Conservation (phyloP, 1,140 invertebrate genomes). For the Orchestia grillus region DNA sequence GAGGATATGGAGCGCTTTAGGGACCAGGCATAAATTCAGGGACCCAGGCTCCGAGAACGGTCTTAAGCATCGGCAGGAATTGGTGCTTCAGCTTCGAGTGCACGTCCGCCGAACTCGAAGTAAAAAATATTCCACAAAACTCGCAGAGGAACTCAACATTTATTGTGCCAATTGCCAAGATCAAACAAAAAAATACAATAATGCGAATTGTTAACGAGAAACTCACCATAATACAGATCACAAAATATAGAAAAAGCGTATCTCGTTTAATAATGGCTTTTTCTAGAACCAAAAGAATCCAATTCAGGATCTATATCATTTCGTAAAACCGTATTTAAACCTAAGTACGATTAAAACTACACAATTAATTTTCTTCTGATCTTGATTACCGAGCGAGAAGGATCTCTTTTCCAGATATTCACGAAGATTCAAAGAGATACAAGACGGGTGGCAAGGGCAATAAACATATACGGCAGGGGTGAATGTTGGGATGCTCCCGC, state of each 20-base stretch:
- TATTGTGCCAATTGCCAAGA: not conserved
- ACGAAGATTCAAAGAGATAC: not conserved
- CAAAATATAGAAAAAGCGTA: too few species aligned
- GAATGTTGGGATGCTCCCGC: too few species aligned
- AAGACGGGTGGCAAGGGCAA: too few species aligned
- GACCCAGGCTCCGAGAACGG: not conserved
- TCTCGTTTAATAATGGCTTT: not conserved
- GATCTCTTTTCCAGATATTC: not conserved
- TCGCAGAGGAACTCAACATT: not conserved
- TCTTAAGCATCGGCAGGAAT: conserved; percentile 6
- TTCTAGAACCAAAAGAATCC: not conserved
- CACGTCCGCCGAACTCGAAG: not conserved
- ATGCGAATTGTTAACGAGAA: not conserved
- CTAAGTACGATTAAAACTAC: not conserved
- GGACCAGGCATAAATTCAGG: conserved; percentile 8
- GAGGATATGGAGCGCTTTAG: conserved; percentile 44
- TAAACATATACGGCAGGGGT: too few species aligned
- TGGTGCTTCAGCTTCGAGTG: conserved; percentile 34
- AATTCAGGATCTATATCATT: not conserved
- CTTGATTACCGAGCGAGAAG: not conserved
- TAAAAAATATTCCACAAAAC: not conserved
- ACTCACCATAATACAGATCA: not conserved
- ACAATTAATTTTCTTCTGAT: not conserved
- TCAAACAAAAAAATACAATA: not conserved
- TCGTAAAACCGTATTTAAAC: not conserved